Percentiles rank a stretch among this genome's conserved stretches.
Conservation (phyloP, 2,113 vertebrate species). For the Scytalopus superciliaris region DNA sequence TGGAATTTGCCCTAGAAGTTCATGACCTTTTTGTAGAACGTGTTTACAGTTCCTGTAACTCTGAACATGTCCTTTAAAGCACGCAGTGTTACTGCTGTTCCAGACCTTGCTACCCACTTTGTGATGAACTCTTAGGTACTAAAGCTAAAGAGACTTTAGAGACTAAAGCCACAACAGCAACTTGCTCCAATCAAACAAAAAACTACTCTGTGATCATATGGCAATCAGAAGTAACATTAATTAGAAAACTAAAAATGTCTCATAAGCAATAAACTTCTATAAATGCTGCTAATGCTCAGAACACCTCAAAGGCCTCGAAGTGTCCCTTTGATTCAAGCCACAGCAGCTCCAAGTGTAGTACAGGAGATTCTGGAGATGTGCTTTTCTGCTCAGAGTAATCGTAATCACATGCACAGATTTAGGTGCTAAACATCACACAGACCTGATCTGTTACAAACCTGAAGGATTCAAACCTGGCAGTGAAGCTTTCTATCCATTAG, state of each 20-base stretch:
- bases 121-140: neutral
- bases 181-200: neutral
- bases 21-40: neutral
- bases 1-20: neutral
- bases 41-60: neutral
- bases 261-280: neutral
- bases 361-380: neutral
- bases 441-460: neutral
- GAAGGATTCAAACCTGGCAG: neutral
- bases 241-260: neutral
- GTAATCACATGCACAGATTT: neutral
- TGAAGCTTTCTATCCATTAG: conserved; percentile 5
- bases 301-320: neutral
- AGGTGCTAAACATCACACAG: neutral
- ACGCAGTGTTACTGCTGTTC: neutral
- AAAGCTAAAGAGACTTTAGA: no score
- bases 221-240: neutral
- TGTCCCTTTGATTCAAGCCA: neutral
- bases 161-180: neutral
- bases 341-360: neutral
- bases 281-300: neutral
- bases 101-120: neutral
- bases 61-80: neutral
- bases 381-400: neutral
- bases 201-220: neutral